A percentile compares a stretch with the other conserved stretches of the same genome.
phyloP scores from a whole-genome alignment of 2,113 vertebrate genomes.

The Ploceus nigricollis region DNA sequence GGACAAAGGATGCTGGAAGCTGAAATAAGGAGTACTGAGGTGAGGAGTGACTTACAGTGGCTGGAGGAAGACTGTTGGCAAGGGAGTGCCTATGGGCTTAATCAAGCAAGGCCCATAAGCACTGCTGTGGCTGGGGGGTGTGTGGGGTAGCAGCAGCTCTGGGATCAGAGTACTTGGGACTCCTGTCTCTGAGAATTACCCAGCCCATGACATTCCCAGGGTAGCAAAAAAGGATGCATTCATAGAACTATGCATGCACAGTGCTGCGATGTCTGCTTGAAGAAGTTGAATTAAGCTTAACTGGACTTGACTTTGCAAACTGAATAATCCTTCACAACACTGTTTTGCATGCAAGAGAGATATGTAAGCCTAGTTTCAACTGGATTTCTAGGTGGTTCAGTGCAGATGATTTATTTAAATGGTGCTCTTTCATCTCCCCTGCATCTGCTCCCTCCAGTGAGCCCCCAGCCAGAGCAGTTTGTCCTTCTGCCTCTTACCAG shows the following conservation, averaged over 20 bases:
- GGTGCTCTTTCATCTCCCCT: neutral
- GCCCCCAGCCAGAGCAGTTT: neutral
- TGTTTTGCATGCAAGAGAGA: neutral
- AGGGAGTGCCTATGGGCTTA: neutral
- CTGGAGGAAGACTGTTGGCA: neutral
- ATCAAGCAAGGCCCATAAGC: neutral
- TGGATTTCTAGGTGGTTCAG: neutral
- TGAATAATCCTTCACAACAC: neutral
- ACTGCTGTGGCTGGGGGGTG: neutral
- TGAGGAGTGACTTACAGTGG: neutral
- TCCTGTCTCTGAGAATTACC: neutral
- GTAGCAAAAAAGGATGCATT: neutral
- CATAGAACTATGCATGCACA: neutral
- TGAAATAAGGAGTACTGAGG: neutral
- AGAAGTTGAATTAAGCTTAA: neutral
- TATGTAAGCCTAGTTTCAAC: neutral
- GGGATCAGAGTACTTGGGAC: neutral
- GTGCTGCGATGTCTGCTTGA: neutral
- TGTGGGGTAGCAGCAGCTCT: neutral
- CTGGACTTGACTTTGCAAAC: neutral
- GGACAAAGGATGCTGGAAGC: neutral
- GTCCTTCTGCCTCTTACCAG: neutral
- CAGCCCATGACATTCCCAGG: neutral
- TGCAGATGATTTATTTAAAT: neutral
- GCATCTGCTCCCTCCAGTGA: neutral